A percentile compares a stretch with the other conserved stretches of the same genome.
These are phyloP conservation scores for Petrocephalus sullivani DNA, from an alignment of 2,797 vertebrate species.

Conservation along the genomic window DNA sequence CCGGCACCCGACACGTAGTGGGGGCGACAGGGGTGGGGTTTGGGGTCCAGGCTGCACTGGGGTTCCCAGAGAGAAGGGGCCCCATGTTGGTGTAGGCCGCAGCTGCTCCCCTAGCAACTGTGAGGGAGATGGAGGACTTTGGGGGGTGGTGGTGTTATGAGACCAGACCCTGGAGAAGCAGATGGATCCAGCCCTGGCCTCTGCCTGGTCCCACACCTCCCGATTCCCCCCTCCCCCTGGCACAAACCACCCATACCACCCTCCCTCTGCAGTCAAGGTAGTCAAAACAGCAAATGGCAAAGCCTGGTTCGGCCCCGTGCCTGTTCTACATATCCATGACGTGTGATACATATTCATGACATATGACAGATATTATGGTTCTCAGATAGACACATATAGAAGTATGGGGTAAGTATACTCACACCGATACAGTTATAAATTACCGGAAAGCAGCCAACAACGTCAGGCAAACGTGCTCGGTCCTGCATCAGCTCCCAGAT, in stretches of 20 bases:
- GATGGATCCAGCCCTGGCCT: slow-evolving; percentile 67
- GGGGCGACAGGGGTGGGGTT: background rate
- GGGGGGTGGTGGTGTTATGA: slow-evolving; percentile 28
- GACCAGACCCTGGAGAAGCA: slow-evolving; percentile 40
- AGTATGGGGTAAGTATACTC: background rate
- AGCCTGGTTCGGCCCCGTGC: background rate
- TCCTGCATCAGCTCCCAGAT: too few relatives aligned
- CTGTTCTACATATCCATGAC: background rate
- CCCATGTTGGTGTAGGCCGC: background rate
- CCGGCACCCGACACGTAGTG: background rate
- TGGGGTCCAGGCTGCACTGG: slow-evolving; percentile 1
- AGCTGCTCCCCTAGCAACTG: slow-evolving; percentile 59
- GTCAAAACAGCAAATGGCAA: background rate
- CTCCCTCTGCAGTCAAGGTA: background rate
- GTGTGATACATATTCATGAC: background rate
- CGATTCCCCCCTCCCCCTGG: slow-evolving; percentile 51
- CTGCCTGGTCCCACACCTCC: slow-evolving; percentile 63
- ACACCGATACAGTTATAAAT: background rate
- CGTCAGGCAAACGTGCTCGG: too few relatives aligned
- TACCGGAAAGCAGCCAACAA: background rate
- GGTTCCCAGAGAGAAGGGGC: slow-evolving; percentile 10
- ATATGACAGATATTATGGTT: background rate
- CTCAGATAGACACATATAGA: background rate
- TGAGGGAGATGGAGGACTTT: slow-evolving; percentile 22
- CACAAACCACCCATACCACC: slow-evolving; percentile 47